These are phyloP conservation scores for Myotis lucifugus DNA, from an alignment of 2,113 vertebrate genomes.

Conservation along the genomic window DNA sequence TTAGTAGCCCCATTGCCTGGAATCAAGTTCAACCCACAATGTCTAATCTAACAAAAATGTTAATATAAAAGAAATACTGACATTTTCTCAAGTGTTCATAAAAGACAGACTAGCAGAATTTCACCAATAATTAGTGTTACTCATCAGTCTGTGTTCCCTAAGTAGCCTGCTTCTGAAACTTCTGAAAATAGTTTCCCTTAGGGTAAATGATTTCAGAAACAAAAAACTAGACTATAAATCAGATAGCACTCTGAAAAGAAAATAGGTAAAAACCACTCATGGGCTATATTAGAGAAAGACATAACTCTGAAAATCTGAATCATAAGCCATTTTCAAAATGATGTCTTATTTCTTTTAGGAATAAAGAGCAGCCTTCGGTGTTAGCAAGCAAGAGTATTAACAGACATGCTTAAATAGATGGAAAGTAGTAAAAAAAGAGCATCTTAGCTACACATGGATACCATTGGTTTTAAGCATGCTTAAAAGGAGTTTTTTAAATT, in stretches of 20 bases:
- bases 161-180: background rate
- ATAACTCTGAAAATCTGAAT: background rate
- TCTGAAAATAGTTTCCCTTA: background rate
- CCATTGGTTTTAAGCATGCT: background rate
- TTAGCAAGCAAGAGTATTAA: background rate
- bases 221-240: background rate
- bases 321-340: background rate
- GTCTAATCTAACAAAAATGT: conserved; percentile 49
- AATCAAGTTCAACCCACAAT: background rate
- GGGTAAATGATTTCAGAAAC: background rate
- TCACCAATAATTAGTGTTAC: background rate
- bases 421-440: background rate
- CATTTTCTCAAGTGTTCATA: background rate
- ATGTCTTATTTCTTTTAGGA: background rate
- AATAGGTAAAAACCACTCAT: background rate
- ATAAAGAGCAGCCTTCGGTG: background rate
- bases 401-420: background rate
- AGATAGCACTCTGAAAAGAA: background rate
- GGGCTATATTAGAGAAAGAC: background rate
- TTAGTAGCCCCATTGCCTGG: background rate
- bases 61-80: background rate
- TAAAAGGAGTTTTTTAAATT: background rate
- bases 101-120: background rate
- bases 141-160: background rate
- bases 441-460: background rate